phyloP scores from a whole-genome alignment of 2,888 invertebrate genomes.

The Eupithecia abbreviata region DNA sequence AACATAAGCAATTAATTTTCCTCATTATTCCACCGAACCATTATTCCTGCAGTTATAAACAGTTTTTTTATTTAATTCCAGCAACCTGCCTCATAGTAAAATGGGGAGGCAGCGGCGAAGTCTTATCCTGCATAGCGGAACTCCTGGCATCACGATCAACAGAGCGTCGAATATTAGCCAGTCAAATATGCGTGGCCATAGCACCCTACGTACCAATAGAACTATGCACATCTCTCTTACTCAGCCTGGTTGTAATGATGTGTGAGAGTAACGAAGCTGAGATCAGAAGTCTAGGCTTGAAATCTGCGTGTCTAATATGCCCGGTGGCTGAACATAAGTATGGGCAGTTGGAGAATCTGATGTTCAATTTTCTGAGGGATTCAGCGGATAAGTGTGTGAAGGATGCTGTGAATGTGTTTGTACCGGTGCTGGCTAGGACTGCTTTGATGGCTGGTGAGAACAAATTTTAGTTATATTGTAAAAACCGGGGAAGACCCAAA shows the following conservation, averaged over 20 bases:
- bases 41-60: background rate
- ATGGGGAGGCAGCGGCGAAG: constrained; percentile 79
- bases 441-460: constrained; percentile 71
- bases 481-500: no score
- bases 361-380: constrained; percentile 75
- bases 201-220: constrained; percentile 78
- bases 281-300: constrained; percentile 70
- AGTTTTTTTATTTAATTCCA: constrained; percentile 69
- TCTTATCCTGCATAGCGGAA: constrained; percentile 74
- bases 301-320: constrained; percentile 72
- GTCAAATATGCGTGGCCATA: constrained; percentile 74
- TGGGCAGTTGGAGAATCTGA: constrained; percentile 71
- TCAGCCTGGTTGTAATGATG: constrained; percentile 77
- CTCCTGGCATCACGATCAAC: constrained; percentile 68
- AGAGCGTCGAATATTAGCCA: constrained; percentile 71
- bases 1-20: no score
- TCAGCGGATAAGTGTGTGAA: constrained; percentile 71
- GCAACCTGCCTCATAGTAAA: constrained; percentile 76
- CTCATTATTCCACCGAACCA: no score
- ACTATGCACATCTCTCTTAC: constrained; percentile 74
- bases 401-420: constrained; percentile 70
- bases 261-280: constrained; percentile 77
- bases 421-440: constrained; percentile 75
- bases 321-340: constrained; percentile 77
- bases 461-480: no score